Conservation (phyloP, 2,797 vertebrate genomes). For the Poeciliopsis turneri region DNA sequence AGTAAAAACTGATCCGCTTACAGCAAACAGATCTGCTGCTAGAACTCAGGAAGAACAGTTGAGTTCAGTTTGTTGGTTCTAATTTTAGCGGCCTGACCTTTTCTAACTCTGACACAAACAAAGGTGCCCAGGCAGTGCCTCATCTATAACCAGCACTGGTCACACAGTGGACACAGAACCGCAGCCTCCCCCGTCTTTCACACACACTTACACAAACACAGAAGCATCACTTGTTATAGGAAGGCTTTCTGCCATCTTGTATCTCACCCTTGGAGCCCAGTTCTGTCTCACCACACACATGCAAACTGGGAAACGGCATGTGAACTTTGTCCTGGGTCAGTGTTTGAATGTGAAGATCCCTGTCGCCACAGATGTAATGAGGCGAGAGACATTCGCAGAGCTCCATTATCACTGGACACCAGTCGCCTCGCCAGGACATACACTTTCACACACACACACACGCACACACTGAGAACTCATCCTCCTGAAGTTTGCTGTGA, state of each 20-base stretch:
- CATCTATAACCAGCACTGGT: not conserved
- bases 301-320: slow-evolving; percentile 49
- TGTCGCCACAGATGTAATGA: slow-evolving; percentile 68
- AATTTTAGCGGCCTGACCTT: not conserved
- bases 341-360: slow-evolving; percentile 54
- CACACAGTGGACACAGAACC: not conserved
- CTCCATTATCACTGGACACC: slow-evolving; percentile 56
- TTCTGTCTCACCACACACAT: slow-evolving; percentile 32
- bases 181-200: not conserved
- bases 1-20: not conserved
- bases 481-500: slow-evolving; percentile 21
- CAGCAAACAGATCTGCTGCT: not conserved
- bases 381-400: slow-evolving; percentile 63
- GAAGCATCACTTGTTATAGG: slow-evolving; percentile 19
- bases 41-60: not conserved
- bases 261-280: slow-evolving; percentile 2
- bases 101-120: not conserved
- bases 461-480: slow-evolving; percentile 17
- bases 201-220: slow-evolving; percentile 21
- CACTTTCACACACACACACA: slow-evolving; percentile 18
- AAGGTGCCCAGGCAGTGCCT: not conserved
- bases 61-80: not conserved
- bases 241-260: slow-evolving; percentile 22
- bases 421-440: slow-evolving; percentile 38
- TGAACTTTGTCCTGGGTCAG: slow-evolving; percentile 69